phyloP scores from a whole-genome alignment of 2,888 invertebrate genomes.

The Ditula angustiorana region DNA sequence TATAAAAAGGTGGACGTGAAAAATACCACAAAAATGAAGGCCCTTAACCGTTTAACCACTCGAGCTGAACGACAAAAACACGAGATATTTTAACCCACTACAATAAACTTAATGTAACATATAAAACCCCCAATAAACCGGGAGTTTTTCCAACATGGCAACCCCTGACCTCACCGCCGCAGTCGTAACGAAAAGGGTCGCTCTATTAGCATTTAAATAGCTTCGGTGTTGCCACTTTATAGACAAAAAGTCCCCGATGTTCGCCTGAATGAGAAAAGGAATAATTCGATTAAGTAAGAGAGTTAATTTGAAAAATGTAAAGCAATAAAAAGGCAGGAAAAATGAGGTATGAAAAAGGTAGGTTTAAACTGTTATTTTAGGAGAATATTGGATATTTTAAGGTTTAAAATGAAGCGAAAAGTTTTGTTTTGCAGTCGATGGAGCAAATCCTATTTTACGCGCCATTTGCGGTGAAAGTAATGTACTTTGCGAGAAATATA shows the following conservation, averaged over 20 bases:
- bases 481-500: constrained; percentile 17
- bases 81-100: constrained; percentile 26
- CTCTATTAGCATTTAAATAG: constrained; percentile 64
- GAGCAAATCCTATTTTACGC: constrained; percentile 26
- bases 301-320: constrained; percentile 30
- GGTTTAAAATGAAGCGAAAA: background rate
- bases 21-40: constrained; percentile 3
- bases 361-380: constrained; percentile 5
- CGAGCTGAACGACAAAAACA: constrained; percentile 15
- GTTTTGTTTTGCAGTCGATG: constrained; percentile 14
- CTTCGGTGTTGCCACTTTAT: constrained; percentile 45
- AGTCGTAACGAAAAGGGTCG: constrained; percentile 52
- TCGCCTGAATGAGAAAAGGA: constrained; percentile 24
- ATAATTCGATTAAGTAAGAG: constrained; percentile 33
- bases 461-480: constrained; percentile 28
- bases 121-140: constrained; percentile 36
- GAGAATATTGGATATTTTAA: constrained; percentile 6
- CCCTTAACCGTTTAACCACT: constrained; percentile 10
- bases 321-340: constrained; percentile 2
- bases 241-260: constrained; percentile 38
- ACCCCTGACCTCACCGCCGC: constrained; percentile 23
- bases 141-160: constrained; percentile 35
- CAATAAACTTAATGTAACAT: constrained; percentile 39
- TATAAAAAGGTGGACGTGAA: background rate
- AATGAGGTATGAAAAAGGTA: constrained; percentile 17